These are phyloP conservation scores for Porites cylindrica DNA, from an alignment of 92 coral and sea anemone species.

Conservation along the genomic window DNA sequence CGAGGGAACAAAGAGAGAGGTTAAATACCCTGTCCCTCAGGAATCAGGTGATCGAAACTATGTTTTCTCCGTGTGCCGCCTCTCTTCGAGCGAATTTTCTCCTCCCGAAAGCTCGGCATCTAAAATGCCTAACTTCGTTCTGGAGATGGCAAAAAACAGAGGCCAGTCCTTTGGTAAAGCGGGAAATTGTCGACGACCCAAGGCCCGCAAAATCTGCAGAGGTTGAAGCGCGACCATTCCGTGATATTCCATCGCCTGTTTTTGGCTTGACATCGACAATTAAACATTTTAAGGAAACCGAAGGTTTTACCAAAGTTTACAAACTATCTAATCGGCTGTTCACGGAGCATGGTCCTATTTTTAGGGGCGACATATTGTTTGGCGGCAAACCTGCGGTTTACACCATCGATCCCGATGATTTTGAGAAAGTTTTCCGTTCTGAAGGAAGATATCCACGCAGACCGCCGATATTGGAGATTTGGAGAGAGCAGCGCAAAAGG, in stretches of 20 bases:
- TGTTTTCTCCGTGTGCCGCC: not conserved
- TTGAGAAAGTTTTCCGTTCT: conserved; percentile 62
- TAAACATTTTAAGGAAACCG: not conserved
- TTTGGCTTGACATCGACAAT: not conserved
- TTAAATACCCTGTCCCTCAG: no score
- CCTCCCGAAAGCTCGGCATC: not conserved
- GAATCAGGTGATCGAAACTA: no score
- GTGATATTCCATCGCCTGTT: not conserved
- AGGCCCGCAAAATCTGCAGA: not conserved
- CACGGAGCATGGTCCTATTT: not conserved
- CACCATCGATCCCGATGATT: conserved; percentile 62
- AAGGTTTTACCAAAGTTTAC: not conserved
- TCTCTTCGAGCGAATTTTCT: not conserved
- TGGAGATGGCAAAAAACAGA: not conserved
- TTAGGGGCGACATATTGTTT: not conserved
- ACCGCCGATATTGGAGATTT: conserved; percentile 31
- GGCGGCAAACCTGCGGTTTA: conserved; percentile 32
- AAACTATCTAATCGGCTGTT: not conserved
- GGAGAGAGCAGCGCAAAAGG: conserved; percentile 36
- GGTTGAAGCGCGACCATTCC: not conserved
- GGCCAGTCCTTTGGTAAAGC: not conserved
- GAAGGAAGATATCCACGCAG: conserved; percentile 78
- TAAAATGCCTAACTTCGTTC: not conserved
- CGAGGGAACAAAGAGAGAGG: no score
- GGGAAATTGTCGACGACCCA: not conserved